Evolutionary conservation across 2,113 vertebrate species (phyloP).

Genomic region (Macheiramphus alcinus): DNA sequence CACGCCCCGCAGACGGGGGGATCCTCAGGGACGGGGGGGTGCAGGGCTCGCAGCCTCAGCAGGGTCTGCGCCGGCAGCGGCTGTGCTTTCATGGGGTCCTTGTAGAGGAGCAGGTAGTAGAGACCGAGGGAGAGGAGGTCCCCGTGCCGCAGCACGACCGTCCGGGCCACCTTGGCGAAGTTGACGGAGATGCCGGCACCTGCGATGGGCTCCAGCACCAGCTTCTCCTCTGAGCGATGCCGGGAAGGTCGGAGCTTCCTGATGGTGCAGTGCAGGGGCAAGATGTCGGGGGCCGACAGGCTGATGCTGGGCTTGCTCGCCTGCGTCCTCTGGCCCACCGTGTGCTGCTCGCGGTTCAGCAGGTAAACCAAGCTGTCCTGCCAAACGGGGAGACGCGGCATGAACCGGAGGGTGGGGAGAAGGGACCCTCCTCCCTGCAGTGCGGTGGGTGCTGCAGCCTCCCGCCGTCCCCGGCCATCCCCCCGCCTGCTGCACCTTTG

Average conservation of each 20-base stretch:
- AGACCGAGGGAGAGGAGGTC: slow-evolving; percentile 92
- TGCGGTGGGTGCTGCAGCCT: neutral
- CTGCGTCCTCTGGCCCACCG: slow-evolving; percentile 89
- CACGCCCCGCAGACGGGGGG: slow-evolving; percentile 77
- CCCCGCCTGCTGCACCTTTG: neutral
- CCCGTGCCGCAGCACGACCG: slow-evolving; percentile 83
- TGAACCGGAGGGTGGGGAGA: neutral
- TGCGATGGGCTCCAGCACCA: slow-evolving; percentile 81
- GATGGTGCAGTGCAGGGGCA: slow-evolving; percentile 90
- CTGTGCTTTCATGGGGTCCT: slow-evolving; percentile 85
- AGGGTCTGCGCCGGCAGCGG: slow-evolving; percentile 83
- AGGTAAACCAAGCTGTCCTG: slow-evolving; percentile 95
- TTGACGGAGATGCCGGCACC: slow-evolving; percentile 83
- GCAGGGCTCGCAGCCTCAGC: slow-evolving; percentile 77
- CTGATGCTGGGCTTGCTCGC: slow-evolving; percentile 92
- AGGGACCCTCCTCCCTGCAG: neutral
- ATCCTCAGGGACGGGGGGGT: slow-evolving; percentile 49
- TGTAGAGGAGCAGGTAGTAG: slow-evolving; percentile 94
- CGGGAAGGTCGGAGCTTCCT: slow-evolving; percentile 52
- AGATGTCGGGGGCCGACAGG: slow-evolving; percentile 90
- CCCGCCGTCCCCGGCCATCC: neutral
- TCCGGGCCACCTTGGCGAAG: slow-evolving; percentile 81
- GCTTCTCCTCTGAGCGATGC: slow-evolving; percentile 31
- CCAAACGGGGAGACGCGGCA: neutral
- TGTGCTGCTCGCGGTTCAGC: slow-evolving; percentile 90